Evolutionary conservation across 2,888 invertebrate genomes (phyloP).

Genomic region (Corbicula japonica): DNA sequence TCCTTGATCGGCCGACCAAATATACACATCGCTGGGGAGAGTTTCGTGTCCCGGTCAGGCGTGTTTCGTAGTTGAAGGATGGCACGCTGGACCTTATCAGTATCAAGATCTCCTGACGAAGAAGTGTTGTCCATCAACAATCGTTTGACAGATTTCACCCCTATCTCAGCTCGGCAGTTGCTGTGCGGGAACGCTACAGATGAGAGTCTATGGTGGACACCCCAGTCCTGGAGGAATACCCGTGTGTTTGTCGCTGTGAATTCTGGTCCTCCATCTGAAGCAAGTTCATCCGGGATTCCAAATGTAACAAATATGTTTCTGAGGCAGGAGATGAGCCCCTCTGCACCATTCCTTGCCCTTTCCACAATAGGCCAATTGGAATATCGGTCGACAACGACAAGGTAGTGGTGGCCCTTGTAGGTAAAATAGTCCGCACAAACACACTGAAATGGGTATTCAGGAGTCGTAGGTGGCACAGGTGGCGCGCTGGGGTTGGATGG

Average conservation of each 20-base stretch:
- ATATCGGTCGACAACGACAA: slow-evolving; percentile 70
- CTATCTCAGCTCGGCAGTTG: too few species aligned
- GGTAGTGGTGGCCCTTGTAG: slow-evolving; percentile 63
- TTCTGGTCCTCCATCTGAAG: slow-evolving; percentile 72
- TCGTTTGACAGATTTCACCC: too few species aligned
- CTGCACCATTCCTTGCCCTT: slow-evolving; percentile 30
- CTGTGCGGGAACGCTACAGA: slow-evolving; percentile 75
- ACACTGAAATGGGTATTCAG: slow-evolving; percentile 65
- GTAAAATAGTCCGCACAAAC: slow-evolving; percentile 53
- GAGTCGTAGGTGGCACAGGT: slow-evolving; percentile 48
- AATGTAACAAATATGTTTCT: slow-evolving; percentile 66
- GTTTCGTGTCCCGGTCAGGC: slow-evolving; percentile 67
- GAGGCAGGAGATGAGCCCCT: slow-evolving; percentile 60
- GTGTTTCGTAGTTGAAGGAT: slow-evolving; percentile 72
- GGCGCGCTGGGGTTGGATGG: slow-evolving; percentile 72
- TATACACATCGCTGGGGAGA: slow-evolving; percentile 70
- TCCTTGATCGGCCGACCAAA: slow-evolving; percentile 67
- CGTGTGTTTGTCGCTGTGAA: slow-evolving; percentile 65
- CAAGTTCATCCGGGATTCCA: slow-evolving; percentile 71
- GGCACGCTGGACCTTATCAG: too few species aligned
- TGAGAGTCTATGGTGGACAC: slow-evolving; percentile 73
- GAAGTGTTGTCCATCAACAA: too few species aligned
- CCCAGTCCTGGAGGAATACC: slow-evolving; percentile 70
- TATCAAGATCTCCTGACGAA: too few species aligned
- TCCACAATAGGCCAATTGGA: slow-evolving; percentile 70